A percentile compares a stretch with the other conserved stretches of the same genome.
These are phyloP conservation scores for Aramus guarauna DNA, from an alignment of 2,113 vertebrate genomes.

Conservation along the genomic window DNA sequence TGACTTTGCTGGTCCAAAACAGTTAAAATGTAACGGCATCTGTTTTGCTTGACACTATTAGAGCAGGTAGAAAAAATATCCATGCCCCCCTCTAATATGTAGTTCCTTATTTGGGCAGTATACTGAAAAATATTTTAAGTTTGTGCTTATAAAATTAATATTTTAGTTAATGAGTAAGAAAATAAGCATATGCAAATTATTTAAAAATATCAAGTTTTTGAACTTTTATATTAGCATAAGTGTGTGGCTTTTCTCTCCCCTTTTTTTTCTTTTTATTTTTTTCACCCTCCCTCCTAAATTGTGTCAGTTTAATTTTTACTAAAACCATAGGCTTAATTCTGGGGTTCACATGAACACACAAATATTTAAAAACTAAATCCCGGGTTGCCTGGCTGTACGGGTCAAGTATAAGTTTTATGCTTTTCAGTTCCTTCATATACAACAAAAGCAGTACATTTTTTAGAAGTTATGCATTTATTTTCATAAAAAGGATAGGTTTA, in stretches of 20 bases:
- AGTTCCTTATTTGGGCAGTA: background rate
- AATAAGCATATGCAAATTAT: background rate
- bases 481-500: background rate
- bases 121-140: background rate
- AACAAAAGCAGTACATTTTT: background rate
- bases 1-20: background rate
- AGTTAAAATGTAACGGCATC: background rate
- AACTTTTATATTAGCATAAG: background rate
- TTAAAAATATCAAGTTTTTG: background rate
- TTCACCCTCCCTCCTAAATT: no score
- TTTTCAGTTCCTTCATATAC: background rate
- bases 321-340: background rate
- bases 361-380: background rate
- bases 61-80: background rate
- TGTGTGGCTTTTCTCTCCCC: background rate
- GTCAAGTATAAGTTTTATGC: background rate
- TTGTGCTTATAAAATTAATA: conserved; percentile 7
- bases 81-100: background rate
- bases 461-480: background rate
- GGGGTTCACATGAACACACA: background rate
- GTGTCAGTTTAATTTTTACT: background rate
- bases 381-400: background rate
- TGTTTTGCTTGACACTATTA: background rate
- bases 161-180: background rate
- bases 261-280: background rate